Evolutionary conservation across 2,113 vertebrate species (phyloP), one percentile per base, ranked within the genome.

Genomic region (Pycnonotus jocosus): DNA sequence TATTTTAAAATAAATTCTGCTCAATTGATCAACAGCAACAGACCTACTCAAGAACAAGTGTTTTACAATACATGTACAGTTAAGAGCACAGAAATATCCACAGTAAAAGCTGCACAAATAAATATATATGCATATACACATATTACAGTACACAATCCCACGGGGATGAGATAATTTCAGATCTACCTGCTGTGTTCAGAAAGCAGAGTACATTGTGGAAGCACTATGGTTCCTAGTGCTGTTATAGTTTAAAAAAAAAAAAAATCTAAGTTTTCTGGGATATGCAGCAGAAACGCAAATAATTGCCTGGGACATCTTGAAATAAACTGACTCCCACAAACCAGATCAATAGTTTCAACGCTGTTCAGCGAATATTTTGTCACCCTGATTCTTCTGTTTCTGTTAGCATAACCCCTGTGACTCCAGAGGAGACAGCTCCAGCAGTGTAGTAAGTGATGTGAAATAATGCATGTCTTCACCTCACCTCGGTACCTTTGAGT

Each of bases 71-170:
- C 11, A 71, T 31, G 48, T 81, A 62, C 77, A 70, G 37, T 83
- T 68, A 70, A 74, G 30, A 86, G 72, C 48, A 91, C 37, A 91
- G 73, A 91, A 93, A 72, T 68, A 87, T 17, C 83, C 40, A 81
- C 35, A 85, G 72, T 91, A 68, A 70, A 90, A 94, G 23, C 3
- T 60, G 11, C 28, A 81, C 38, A 86, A 87, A 93, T 81, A 93
- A 93, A 76, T 84, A 94, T 31, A 14, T 88, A 83, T 33, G 30
- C 57, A 82, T 71, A 87, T 42, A 86, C 31, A 66, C 80, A 73
- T 85, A 90, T 90, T 92, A 92, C 87, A 87, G 87, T 82, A 10
- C 93, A 65, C 60, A 96, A 95, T 97, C 96, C 96, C 97, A 97
- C 89, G 66, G 96, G 96, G 96, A 97, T 97, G 79, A 97, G 50